Evolutionary conservation across 2,113 vertebrate genomes (phyloP), one percentile per base, ranked within the genome.

Genomic region (Pimephales promelas): DNA sequence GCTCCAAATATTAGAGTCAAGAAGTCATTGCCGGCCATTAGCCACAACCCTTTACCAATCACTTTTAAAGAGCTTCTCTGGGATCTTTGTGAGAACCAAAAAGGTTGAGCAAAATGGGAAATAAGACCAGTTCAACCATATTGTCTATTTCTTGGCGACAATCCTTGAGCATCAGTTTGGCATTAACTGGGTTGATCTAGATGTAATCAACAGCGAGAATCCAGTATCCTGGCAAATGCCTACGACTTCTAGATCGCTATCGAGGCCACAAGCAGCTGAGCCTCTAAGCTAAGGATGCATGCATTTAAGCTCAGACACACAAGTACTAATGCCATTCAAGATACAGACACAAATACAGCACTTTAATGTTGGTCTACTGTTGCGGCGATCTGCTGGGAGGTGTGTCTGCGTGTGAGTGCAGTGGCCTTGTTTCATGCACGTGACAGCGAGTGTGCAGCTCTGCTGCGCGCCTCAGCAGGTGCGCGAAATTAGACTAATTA

Each of bases 81-180:
- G 66, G 83, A 83, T 40, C 40, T 40, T 10, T 40, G 45, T 47
- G 11, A 47, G 45, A 47, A 47, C 10, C 45, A 83, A 86, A 24
- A 28, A 1, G 28, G 28, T 28, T 28, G 28, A 28, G 28, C 28
- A 28, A 28, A 28, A 61, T 62, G 61, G 70, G 34, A 73, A 47
- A 82, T 34, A 31, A 47, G 80, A 83, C 52, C 72, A 81, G 52
- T 83, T 86, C 47, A 45, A 54, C 79, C 49, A 86, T 31, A 61
- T 62, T 78, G 64, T 83, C 16, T 83, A 86, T 73, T 83, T 28
- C 28, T 28, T 83, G 22, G 74, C 81, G 36, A 77, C 73, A 31
- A 78, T 86, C 26, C 73, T 82, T 59, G 61, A 86, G 49, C 84
- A 31, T 57, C 57, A 79, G 54, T 86, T 86, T 86, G 75, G 66